These are phyloP conservation scores for Melopsittacus undulatus DNA, from an alignment of 2,797 vertebrate genomes.

Conservation along the genomic window DNA sequence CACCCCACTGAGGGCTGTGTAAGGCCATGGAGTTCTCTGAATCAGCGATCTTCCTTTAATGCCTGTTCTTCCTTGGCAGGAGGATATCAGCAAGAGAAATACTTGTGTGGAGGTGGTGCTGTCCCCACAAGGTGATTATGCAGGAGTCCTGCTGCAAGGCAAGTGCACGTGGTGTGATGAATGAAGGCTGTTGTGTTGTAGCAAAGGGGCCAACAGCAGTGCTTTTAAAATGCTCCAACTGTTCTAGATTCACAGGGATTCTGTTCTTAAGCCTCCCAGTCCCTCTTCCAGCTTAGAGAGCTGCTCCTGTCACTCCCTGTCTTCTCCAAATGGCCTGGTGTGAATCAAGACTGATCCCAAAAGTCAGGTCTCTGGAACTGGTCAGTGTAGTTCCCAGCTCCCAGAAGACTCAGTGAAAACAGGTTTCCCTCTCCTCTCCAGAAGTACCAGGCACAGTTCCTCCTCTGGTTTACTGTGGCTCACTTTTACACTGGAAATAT, in stretches of 20 bases:
- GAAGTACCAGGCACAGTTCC: background rate
- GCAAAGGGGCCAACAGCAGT: background rate
- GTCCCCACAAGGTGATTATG: conserved; percentile 78
- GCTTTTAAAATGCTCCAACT: background rate
- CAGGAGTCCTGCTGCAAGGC: conserved; percentile 85
- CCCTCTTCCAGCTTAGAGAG: background rate
- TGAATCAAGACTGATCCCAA: background rate
- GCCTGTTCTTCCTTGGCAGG: conserved; percentile 69
- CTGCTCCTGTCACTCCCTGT: background rate
- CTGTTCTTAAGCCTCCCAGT: background rate
- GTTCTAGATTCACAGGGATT: background rate
- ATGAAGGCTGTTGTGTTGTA: background rate
- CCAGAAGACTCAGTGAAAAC: background rate
- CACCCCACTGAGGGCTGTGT: background rate
- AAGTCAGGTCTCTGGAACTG: background rate
- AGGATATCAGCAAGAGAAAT: conserved; percentile 82
- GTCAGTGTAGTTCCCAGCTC: background rate
- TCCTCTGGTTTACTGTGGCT: background rate
- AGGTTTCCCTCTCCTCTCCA: background rate
- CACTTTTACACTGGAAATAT: background rate
- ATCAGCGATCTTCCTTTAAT: background rate
- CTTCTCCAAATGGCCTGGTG: background rate
- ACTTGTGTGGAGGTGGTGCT: conserved; percentile 79
- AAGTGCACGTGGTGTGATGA: conserved; percentile 14
- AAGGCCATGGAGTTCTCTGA: background rate